These are phyloP conservation scores for Coendou prehensilis DNA, from an alignment of 2,797 vertebrate species.

Conservation along the genomic window DNA sequence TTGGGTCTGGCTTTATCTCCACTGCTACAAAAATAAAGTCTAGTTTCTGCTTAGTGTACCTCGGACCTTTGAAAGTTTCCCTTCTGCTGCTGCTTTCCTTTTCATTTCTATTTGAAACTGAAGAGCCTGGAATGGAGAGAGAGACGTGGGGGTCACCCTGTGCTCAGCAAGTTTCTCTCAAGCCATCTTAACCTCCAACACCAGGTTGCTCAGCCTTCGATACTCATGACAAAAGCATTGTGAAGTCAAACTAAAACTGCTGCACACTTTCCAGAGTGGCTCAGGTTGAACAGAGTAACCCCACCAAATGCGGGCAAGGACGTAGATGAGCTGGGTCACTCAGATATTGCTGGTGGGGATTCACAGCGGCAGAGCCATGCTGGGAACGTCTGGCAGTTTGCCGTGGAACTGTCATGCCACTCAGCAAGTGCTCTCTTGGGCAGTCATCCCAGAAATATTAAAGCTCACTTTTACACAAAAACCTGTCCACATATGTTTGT, in stretches of 20 bases:
- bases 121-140: not conserved
- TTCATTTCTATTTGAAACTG: not conserved
- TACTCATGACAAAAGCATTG: not conserved
- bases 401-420: not conserved
- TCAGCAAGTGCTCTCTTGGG: not conserved
- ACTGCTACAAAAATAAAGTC: not conserved
- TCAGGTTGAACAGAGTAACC: not conserved
- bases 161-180: not conserved
- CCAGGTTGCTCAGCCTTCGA: not conserved
- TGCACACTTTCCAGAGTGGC: no score
- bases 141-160: not conserved
- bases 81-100: not conserved
- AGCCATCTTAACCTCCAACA: not conserved
- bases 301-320: not conserved
- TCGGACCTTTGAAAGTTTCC: not conserved
- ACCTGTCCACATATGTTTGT: not conserved
- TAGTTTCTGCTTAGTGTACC: not conserved
- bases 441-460: not conserved
- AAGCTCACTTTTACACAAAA: not conserved
- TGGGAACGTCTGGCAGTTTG: not conserved
- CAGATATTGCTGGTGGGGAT: not conserved
- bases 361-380: not conserved
- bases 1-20: not conserved
- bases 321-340: rapidly evolving
- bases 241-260: not conserved